These are phyloP conservation scores for Ophion ellenae DNA, from an alignment of 2,888 invertebrate genomes.

Conservation along the genomic window DNA sequence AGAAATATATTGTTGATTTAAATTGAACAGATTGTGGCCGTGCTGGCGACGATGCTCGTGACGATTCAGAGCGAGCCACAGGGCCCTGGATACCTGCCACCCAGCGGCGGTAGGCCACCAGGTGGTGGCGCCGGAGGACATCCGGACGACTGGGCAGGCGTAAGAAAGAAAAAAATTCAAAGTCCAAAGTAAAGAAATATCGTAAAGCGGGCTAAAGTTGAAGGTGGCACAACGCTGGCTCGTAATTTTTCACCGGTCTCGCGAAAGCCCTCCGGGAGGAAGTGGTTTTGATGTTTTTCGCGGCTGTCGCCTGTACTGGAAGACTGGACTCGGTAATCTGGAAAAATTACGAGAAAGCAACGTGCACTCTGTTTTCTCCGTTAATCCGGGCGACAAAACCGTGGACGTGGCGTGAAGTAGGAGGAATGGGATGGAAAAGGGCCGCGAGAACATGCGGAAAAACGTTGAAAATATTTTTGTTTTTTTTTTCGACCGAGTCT, in stretches of 20 bases:
- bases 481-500: too few species aligned
- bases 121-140: conserved; percentile 75
- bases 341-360: conserved; percentile 17
- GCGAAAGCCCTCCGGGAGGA: not conserved
- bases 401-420: not conserved
- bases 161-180: conserved; percentile 70
- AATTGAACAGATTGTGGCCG: conserved; percentile 65
- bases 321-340: conserved; percentile 20
- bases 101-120: conserved; percentile 80
- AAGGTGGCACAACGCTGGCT: conserved; percentile 18
- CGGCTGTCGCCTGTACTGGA: not conserved
- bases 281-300: conserved; percentile 22
- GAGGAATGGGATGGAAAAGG: too few species aligned
- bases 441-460: too few species aligned
- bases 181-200: not conserved
- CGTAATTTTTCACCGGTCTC: conserved; percentile 21
- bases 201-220: conserved; percentile 2
- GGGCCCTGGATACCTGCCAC: conserved; percentile 85
- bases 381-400: not conserved
- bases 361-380: not conserved
- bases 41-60: conserved; percentile 80
- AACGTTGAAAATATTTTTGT: too few species aligned
- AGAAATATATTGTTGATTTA: not conserved
- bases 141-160: conserved; percentile 83
- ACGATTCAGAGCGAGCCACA: conserved; percentile 84